Evolutionary conservation across 2,888 invertebrate species (phyloP).

Genomic region (Oligia fasciuncula): DNA sequence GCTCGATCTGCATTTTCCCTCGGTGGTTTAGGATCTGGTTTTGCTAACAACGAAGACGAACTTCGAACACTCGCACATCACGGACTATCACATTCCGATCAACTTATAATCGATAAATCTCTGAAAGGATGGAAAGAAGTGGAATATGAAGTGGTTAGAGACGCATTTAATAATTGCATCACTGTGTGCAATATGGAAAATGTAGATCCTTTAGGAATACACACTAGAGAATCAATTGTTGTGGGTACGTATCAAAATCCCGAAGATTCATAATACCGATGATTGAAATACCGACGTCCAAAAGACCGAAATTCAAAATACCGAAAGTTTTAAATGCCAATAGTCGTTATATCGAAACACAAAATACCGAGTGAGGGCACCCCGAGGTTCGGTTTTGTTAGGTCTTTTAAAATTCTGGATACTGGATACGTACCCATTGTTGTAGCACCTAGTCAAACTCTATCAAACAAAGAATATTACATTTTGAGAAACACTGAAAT

Average conservation of each 20-base stretch:
- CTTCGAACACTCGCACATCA: slow-evolving; percentile 94
- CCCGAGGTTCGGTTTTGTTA: too few species aligned
- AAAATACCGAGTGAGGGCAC: too few species aligned
- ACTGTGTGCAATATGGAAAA: slow-evolving; percentile 99
- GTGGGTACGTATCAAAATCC: too few species aligned
- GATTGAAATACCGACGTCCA: too few species aligned
- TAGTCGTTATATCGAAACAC: too few species aligned
- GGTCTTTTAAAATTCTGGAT: too few species aligned
- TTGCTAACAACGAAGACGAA: slow-evolving; percentile 97
- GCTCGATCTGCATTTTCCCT: slow-evolving; percentile 98
- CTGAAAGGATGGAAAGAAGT: slow-evolving; percentile 99
- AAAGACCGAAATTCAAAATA: too few species aligned
- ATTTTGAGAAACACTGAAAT: slow-evolving; percentile 98
- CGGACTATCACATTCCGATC: slow-evolving; percentile 96
- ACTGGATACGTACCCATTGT: too few species aligned
- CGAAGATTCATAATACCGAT: too few species aligned
- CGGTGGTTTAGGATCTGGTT: slow-evolving; percentile 99
- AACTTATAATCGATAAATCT: slow-evolving; percentile 98
- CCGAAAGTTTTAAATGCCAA: too few species aligned
- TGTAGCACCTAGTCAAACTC: slow-evolving; percentile 99
- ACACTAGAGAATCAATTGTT: slow-evolving; percentile 99
- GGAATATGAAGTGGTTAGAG: slow-evolving; percentile 99
- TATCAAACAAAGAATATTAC: slow-evolving; percentile 98
- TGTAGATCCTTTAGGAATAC: slow-evolving; percentile 99
- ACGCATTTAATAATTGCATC: slow-evolving; percentile 99